phyloP scores from a whole-genome alignment of 2,888 invertebrate genomes.

The Cactoblastis cactorum region DNA sequence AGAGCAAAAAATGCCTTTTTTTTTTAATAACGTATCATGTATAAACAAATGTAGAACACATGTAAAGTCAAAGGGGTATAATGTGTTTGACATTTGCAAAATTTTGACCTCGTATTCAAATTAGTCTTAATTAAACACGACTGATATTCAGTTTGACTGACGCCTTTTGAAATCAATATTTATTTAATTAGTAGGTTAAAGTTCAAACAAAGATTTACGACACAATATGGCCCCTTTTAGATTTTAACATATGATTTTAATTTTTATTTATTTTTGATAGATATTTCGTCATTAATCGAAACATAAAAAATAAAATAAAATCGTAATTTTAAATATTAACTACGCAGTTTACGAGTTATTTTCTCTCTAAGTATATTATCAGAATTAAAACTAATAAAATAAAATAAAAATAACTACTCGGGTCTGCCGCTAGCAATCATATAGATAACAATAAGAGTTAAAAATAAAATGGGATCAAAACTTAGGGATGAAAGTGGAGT shows the following conservation, averaged over 20 bases:
- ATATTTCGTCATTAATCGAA: not conserved
- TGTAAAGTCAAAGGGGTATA: not conserved
- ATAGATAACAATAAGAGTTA: too few species aligned
- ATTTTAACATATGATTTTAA: not conserved
- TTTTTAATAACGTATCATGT: too few species aligned
- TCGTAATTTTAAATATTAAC: too few species aligned
- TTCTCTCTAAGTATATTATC: not conserved
- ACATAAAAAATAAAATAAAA: too few species aligned
- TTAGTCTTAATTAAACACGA: not conserved
- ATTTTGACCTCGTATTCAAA: not conserved
- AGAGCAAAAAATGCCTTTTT: too few species aligned
- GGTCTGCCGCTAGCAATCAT: too few species aligned
- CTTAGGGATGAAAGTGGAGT: too few species aligned
- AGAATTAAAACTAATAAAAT: too few species aligned
- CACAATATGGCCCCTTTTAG: conserved; percentile 8
- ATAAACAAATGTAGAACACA: too few species aligned
- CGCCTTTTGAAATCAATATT: not conserved
- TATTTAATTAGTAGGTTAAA: conserved; percentile 2
- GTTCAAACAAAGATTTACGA: not conserved
- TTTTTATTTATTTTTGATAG: not conserved
- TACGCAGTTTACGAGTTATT: too few species aligned
- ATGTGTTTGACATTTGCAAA: not conserved
- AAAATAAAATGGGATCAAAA: too few species aligned
- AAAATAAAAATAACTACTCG: too few species aligned
- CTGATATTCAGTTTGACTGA: not conserved